Percentiles rank a stretch among this genome's conserved stretches.
These are phyloP conservation scores for Spea hammondii DNA, from an alignment of 2,797 vertebrate genomes.

Conservation along the genomic window DNA sequence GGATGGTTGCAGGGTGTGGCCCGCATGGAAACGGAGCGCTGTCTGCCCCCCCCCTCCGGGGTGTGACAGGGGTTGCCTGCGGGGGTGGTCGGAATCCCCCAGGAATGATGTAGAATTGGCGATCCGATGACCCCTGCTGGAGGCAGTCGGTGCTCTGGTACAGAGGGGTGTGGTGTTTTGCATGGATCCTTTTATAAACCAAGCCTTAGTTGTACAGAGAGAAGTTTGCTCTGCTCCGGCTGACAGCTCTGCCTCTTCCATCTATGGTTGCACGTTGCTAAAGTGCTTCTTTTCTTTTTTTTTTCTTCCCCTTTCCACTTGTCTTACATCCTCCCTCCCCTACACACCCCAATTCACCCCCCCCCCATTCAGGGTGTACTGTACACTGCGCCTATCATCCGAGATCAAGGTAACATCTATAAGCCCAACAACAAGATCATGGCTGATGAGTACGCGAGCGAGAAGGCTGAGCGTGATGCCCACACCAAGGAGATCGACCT, in stretches of 20 bases:
- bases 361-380: constrained; percentile 77
- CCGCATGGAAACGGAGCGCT: constrained; percentile 1
- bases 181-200: constrained; percentile 72
- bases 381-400: constrained; percentile 85
- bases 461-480: constrained; percentile 84
- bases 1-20: constrained; percentile 11
- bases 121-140: constrained; percentile 75
- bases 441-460: constrained; percentile 87
- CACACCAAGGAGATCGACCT: constrained; percentile 98
- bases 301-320: neutral
- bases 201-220: constrained; percentile 64
- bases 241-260: constrained; percentile 32
- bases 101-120: neutral
- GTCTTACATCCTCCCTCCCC: constrained; percentile 30
- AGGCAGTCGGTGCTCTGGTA: constrained; percentile 47
- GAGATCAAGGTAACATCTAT: constrained; percentile 98
- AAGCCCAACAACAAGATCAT: constrained; percentile 97
- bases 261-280: constrained; percentile 36
- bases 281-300: constrained; percentile 33
- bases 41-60: neutral
- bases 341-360: constrained; percentile 34
- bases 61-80: constrained; percentile 34
- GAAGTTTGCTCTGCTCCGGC: constrained; percentile 55
- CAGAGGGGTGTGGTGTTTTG: constrained; percentile 73
- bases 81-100: constrained; percentile 30